Evolutionary conservation across 37 sponge, comb jelly and placozoan species (phyloP), one percentile per base, ranked within the genome.

Genomic region (Halichondria panicea): DNA sequence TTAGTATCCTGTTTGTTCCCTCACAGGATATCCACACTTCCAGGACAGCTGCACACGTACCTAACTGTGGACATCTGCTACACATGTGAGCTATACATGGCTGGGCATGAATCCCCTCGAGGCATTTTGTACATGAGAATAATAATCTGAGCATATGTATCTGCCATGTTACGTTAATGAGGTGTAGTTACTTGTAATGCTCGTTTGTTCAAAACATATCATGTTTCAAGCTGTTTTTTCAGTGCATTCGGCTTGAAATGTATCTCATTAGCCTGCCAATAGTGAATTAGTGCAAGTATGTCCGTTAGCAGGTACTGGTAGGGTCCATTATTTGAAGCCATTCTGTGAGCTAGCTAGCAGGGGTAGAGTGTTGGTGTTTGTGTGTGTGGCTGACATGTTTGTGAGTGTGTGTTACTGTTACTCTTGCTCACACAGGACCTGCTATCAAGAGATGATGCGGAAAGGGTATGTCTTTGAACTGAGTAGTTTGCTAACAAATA

Each of bases 11-110:
- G n/a, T 8, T 21, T 60, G 21, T 39, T 24, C n/a, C 25, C 1
- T 27, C 78, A 35, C 43, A 91, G 79, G 91, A 91, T 71, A 44
- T 91, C 13, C 91, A 91, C 44, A 42, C 82, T 37, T 80, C 86
- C 0, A 40, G 79, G n/a, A 65, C 63, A 42, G 52, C 80, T 27
- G 63, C 76, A 11, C 58, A 67, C 52, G 44, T 81, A 25, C 78
- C 86, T 6, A 42, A 48, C 39, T 91, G 91, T 72, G 86, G 86
- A 0, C 91, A 91, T 32, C 56, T 85, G 36, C 45, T 91, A 36
- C 91, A 91, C 63, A 65, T 55, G 86, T 85, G 43, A 45, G 84
- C n/a, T 55, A 24, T 33, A 5, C 45, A 46, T 59, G 61, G 11
- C 52, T 48, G 52, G 11, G 52, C 52, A 48, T 48, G 52, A n/a